Base-by-base conservation (phyloP, 2,113 vertebrate species). In the Pitta sordida region DNA sequence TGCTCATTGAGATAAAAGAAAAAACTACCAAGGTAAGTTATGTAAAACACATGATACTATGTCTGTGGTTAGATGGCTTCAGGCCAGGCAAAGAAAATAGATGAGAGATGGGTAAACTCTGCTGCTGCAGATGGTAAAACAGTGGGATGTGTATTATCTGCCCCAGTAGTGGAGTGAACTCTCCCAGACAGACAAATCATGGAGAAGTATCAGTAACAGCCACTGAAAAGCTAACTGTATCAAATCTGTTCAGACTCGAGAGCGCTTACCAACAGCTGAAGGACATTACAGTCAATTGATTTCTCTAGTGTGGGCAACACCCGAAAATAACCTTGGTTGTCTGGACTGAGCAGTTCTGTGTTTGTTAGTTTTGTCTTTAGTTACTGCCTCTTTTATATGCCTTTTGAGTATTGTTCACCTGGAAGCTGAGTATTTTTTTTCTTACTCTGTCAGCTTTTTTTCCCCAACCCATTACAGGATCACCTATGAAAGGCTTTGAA, bases 401-500 rank as follows among this genome's bases (percentile, higher is more conserved):
- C 91, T 94, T 96, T 51, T 80, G 91, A 93, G 93, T 62, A 85
- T 90, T 94, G 76, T 86, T 96, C 94, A 76, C 81, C 83, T 92
- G 85, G 94, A 96, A 96, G 90, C 12, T 58, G 75, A 95, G 55
- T 63, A 55, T 75, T 81, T 79, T 95, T 91, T 93, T 83, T 46
- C 88, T 91, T 90, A 86, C 44, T 56, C 73, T 86, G 46, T 60
- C 83, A 93, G 85, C 55, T 95, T 73, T 79, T 94, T 93, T 82
- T 90, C 78, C n/a, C 56, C 78, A 90, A 39, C 80, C 52, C 56
- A 90, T 65, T 90, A 79, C 24, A 56, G 73, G 83, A 76, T 96
- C 92, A 92, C 69, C 82, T 65, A 56, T 70, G 71, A 96, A 93
- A 90, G 96, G 36, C 62, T 92, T 84, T 93, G 92, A 97, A 96